Evolutionary conservation across 2,113 vertebrate species (phyloP), one percentile per base, ranked within the genome.

Genomic region (Propithecus coquereli): DNA sequence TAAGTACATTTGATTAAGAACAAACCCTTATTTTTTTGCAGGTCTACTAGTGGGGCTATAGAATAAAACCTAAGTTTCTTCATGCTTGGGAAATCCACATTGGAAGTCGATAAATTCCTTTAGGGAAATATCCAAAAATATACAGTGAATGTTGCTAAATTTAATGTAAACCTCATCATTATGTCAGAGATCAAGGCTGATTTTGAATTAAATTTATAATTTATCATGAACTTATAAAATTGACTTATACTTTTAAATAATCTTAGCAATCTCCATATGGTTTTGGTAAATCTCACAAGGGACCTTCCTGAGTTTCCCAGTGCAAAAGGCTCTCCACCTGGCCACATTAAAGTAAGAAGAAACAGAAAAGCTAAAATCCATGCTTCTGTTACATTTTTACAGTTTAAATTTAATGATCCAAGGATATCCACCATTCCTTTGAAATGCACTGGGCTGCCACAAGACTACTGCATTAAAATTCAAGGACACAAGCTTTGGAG

Each of bases 151-250:
- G 0, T 84, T 94, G 52, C 20, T 84, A 79, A 90, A 40, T 97
- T 93, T 93, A 95, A 89, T 45, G 2, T 74, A 76, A 89, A 83
- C 85, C 30, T 95, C 50, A 91, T 91, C 54, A 91, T 70, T 52
- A 87, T 77, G 74, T 89, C 80, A 83, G 88, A 94, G 70, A 50
- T 79, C 68, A 93, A 89, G 18, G 16, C 59, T 92, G 93, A 91
- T 94, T 96, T 97, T 57, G 91, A 96, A 71, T 84, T 82, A 87
- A 92, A 94, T 70, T 90, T 80, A 90, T 92, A 92, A 94, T 70
- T 90, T 80, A 90, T 92, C 71, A 52, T 66, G n/a, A 92, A 71
- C 17, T 94, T 96, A n/a, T 32, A 84, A 95, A 96, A 96, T 84
- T 47, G 40, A 47, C 87, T 91, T 89, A 76, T 14, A 61, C 77